Conservation (phyloP, 2,113 vertebrate genomes). For the Prunella fulvescens region DNA sequence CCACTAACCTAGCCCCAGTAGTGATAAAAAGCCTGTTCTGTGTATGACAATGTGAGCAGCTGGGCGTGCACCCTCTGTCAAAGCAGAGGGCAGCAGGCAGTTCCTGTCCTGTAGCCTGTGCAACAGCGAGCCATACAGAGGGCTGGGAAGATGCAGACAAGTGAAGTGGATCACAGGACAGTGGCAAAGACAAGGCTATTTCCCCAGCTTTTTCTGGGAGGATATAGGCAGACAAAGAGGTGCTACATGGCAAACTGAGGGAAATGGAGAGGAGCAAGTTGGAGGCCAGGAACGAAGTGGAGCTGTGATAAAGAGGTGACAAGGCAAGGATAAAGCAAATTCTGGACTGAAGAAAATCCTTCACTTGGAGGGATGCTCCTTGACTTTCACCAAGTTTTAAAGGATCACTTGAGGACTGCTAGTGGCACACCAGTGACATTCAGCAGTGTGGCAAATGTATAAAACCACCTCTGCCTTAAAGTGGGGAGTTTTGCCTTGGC, state of each 20-base stretch:
- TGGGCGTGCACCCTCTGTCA: neutral
- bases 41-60: neutral
- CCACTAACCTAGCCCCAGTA: neutral
- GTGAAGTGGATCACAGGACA: neutral
- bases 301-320: neutral
- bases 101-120: neutral
- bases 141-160: neutral
- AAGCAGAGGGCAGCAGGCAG: neutral
- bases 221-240: neutral
- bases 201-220: neutral
- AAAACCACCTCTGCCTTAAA: neutral
- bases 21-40: neutral
- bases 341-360: neutral
- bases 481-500: neutral
- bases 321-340: neutral
- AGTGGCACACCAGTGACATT: neutral
- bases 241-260: neutral
- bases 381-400: neutral
- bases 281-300: fast-evolving
- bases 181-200: neutral
- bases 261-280: neutral
- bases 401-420: neutral
- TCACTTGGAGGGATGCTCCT: neutral
- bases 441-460: neutral
- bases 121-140: fast-evolving